Evolutionary conservation across 2,113 vertebrate genomes (phyloP).

Genomic region (Daubentonia madagascariensis): DNA sequence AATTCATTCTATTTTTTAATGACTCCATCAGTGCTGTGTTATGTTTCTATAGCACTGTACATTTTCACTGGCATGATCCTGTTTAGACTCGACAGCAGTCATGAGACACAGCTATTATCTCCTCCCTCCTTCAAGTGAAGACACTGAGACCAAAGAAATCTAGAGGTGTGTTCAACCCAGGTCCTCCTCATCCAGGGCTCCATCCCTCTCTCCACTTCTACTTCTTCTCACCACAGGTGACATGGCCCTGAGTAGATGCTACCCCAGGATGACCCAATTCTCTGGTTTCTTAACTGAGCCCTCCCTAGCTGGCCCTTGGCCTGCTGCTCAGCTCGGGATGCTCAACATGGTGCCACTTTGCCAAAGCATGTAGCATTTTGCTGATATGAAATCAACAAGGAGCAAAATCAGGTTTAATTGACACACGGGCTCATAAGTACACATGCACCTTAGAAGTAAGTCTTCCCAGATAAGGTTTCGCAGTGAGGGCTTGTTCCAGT

Average conservation of each 20-base stretch:
- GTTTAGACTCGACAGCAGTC: neutral
- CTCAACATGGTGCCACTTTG: neutral
- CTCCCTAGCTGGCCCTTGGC: neutral
- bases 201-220: too few species aligned
- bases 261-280: neutral
- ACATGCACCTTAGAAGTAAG: neutral
- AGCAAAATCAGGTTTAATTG: neutral
- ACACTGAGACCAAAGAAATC: neutral
- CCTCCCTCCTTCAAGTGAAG: neutral
- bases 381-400: neutral
- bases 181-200: neutral
- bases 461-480: neutral
- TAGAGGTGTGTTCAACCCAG: neutral
- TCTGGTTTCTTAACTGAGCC: neutral
- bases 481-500: neutral
- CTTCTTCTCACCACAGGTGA: neutral
- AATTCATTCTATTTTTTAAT: neutral
- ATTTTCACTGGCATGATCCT: neutral
- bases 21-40: neutral
- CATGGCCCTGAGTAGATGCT: neutral
- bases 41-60: neutral
- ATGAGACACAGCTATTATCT: neutral
- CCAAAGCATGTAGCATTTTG: neutral
- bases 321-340: neutral
- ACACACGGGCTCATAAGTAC: too few species aligned